These are phyloP conservation scores for Vultur gryphus DNA, from an alignment of 2,797 vertebrate genomes.

Conservation along the genomic window DNA sequence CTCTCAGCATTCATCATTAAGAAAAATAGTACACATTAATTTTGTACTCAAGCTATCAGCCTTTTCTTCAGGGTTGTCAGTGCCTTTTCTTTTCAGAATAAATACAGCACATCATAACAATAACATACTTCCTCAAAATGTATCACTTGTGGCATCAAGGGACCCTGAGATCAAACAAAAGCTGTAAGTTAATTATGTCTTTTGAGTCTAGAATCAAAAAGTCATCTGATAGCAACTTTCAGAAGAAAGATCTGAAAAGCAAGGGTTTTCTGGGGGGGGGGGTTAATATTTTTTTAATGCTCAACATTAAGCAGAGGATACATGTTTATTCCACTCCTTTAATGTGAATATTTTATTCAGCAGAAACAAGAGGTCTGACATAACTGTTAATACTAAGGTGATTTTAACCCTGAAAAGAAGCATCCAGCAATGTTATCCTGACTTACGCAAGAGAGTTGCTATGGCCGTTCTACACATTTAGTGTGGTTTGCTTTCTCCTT, in stretches of 20 bases:
- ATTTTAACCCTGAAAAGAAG: background rate
- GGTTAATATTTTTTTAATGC: background rate
- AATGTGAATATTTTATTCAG: background rate
- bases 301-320: background rate
- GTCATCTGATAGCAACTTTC: background rate
- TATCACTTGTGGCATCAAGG: background rate
- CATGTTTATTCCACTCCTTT: background rate
- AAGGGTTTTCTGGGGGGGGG: background rate
- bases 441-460: background rate
- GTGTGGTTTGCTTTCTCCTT: background rate
- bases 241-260: background rate
- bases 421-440: background rate
- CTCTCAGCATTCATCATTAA: background rate
- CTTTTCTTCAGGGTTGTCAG: background rate
- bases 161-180: background rate
- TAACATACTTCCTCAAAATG: background rate
- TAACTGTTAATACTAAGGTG: background rate
- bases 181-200: background rate
- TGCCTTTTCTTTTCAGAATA: background rate
- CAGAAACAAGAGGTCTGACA: background rate
- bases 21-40: background rate
- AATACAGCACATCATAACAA: background rate
- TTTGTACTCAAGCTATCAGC: background rate
- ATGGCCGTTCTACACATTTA: background rate
- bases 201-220: background rate